Evolutionary conservation across 2,113 vertebrate species (phyloP), one percentile per base, ranked within the genome.

Genomic region (Candoia aspera): DNA sequence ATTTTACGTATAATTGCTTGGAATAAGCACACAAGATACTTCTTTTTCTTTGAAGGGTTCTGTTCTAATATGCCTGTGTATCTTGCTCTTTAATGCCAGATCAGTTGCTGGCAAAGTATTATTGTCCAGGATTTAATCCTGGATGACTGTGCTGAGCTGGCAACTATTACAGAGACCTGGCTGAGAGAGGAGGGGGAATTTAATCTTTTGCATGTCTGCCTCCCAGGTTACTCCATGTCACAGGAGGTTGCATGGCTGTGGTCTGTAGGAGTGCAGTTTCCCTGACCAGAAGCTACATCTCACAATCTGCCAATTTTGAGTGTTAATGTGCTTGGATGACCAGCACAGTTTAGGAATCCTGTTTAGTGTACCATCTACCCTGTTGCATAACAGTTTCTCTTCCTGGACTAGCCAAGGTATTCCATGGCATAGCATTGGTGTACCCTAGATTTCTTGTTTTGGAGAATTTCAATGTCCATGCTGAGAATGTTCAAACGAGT

Each of bases 1-100:
- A 62, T 42, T 89, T 89, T 85, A 33, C 13, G 29, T 92, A 29
- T 85, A 46, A 26, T 87, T 93, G 85, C 4, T 64, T 88, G 24
- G 29, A 90, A 57, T 90, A 90, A 90, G 21, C 64, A 90, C 9
- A 6, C 17, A 55, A 59, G 21, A n/a, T 90, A 84, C 90, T 59
- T 53, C 8, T 15, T 91, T 5, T 55, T 89, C 26, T 9, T 92
- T 94, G 5, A 93, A 1, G 90, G 59, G 3, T 42, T 17, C 57
- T 89, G 2, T 54, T 33, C 64, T 73, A 73, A n/a, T 6, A 33
- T 33, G 12, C 64, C 13, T 33, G 0, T 73, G 64, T 33, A 73
- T 33, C n/a, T 73, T 73, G n/a, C 15, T 73, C 15, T 37, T 73
- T 73, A 73, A 37, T 37, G 15, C 6, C 68, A 73, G 33, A 73